Base-by-base conservation (phyloP, 2,888 invertebrate species). In the Sabatieria punctata region DNA sequence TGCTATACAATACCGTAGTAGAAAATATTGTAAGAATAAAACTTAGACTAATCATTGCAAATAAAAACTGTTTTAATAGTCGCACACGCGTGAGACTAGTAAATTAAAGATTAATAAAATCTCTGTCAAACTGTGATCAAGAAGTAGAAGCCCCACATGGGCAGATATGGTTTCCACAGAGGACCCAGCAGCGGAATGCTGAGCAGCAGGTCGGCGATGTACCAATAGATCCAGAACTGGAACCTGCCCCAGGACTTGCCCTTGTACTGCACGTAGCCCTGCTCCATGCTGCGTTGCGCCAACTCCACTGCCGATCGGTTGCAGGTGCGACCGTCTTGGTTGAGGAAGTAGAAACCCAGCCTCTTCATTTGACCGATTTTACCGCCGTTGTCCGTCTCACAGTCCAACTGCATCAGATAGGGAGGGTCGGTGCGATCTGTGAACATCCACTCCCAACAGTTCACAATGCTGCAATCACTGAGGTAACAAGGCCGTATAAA, bases 371-470 rank as follows among this genome's bases (percentile, higher is more conserved):
- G 60, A 54, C 57, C 57, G 26, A 61, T 51, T 41, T 61, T 61
- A 26, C 57, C 56, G 18, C 60, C 57, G 13, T 60, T 61, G 47
- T 61, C 61, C 2, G 61, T 61, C 47, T 61, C 61, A 47, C 61
- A 61, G 46, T 61, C 61, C 41, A 61, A 46, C 46, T 61, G 61
- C 52, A 61, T 58, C 35, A 61, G 52, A 41, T 59, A 54, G 6
- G 61, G 61, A 1, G 61, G 57, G 48, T 61, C 50, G 35, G 55
- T 51, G 45, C 62, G 61, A n/a, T 53, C 51, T 1, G 61, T 61
- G 52, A 57, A 61, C 61, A 61, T 61, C 61, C 61, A 61, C 49
- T 61, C 61, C 61, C 61, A 61, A 2, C 57, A 56, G 49, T 61
- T 59, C 2, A 55, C 62, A 26, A 61, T 53, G 19, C 60, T 60